A percentile compares a stretch with the other conserved stretches of the same genome.
phyloP scores from a whole-genome alignment of 2,797 vertebrate species.

The Sphaeramia orbicularis region DNA sequence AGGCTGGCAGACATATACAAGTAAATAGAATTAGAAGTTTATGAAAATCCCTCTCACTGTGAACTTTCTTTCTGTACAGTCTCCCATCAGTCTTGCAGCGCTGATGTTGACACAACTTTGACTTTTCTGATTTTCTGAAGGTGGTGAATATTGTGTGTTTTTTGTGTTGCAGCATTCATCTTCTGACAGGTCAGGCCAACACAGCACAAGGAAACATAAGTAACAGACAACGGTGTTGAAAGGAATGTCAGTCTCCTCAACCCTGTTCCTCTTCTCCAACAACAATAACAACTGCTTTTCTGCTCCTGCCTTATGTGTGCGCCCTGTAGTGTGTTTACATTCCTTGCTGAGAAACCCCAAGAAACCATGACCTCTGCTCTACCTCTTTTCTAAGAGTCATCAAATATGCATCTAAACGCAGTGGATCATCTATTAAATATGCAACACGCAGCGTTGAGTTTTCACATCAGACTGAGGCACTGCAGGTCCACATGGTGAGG shows the following conservation, averaged over 20 bases:
- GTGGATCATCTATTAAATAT: conserved; percentile 70
- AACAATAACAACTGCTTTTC: neutral
- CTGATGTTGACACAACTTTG: conserved; percentile 18
- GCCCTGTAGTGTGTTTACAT: neutral
- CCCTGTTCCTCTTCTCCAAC: neutral
- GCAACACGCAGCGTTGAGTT: conserved; percentile 37
- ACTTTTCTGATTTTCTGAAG: conserved; percentile 28
- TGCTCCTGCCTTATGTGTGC: too few relatives aligned
- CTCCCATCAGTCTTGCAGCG: conserved; percentile 10
- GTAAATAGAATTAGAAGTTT: conserved; percentile 10
- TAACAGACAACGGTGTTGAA: conserved; percentile 2
- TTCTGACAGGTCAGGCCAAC: neutral
- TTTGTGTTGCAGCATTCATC: conserved; percentile 4
- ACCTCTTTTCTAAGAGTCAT: conserved; percentile 52
- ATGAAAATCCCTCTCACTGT: neutral
- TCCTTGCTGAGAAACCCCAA: conserved; percentile 45
- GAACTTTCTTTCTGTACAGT: conserved; percentile 11
- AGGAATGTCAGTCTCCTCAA: conserved; percentile 1
- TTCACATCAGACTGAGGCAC: conserved; percentile 16
- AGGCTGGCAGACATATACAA: conserved; percentile 17
- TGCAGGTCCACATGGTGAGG: conserved; percentile 11
- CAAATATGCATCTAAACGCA: conserved; percentile 70
- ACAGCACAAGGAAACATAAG: conserved; percentile 1
- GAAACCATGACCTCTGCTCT: conserved; percentile 55
- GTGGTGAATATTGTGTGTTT: conserved; percentile 13